Evolutionary conservation across 2,797 vertebrate species (phyloP).

Genomic region (Echeneis naucrates): DNA sequence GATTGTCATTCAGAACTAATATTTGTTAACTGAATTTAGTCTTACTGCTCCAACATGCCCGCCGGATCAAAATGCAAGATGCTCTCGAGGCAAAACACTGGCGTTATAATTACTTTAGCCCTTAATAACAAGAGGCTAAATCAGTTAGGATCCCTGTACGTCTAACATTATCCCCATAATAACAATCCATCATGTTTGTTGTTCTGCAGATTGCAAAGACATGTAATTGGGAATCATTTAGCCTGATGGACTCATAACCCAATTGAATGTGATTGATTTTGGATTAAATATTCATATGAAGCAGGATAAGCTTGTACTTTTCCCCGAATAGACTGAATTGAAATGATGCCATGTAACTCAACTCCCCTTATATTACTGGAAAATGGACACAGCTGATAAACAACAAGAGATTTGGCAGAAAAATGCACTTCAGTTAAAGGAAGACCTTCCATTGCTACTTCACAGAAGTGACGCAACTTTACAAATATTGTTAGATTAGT

Average conservation of each 20-base stretch:
- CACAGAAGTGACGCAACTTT: constrained; percentile 18
- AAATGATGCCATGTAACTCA: constrained; percentile 57
- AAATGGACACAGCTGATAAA: constrained; percentile 24
- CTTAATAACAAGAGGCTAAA: constrained; percentile 72
- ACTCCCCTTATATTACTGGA: constrained; percentile 31
- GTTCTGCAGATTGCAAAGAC: constrained; percentile 57
- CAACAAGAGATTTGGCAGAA: constrained; percentile 5
- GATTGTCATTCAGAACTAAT: constrained; percentile 43
- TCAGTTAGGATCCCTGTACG: constrained; percentile 66
- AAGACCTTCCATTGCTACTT: not conserved
- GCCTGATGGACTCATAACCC: constrained; percentile 72
- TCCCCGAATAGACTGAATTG: constrained; percentile 43
- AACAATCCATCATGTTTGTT: constrained; percentile 72
- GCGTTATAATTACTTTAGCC: constrained; percentile 72
- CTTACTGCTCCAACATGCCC: constrained; percentile 22
- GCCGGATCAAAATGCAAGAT: constrained; percentile 30
- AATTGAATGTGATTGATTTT: constrained; percentile 77
- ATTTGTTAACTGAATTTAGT: constrained; percentile 54
- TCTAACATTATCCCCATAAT: constrained; percentile 61
- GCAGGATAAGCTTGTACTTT: constrained; percentile 19
- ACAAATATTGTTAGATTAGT: constrained; percentile 24
- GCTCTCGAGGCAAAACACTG: constrained; percentile 38
- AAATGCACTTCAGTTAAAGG: constrained; percentile 1
- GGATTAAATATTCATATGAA: constrained; percentile 71
- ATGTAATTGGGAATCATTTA: constrained; percentile 69